Base-by-base conservation (phyloP, 2,113 vertebrate genomes). In the Ginglymostoma cirratum region DNA sequence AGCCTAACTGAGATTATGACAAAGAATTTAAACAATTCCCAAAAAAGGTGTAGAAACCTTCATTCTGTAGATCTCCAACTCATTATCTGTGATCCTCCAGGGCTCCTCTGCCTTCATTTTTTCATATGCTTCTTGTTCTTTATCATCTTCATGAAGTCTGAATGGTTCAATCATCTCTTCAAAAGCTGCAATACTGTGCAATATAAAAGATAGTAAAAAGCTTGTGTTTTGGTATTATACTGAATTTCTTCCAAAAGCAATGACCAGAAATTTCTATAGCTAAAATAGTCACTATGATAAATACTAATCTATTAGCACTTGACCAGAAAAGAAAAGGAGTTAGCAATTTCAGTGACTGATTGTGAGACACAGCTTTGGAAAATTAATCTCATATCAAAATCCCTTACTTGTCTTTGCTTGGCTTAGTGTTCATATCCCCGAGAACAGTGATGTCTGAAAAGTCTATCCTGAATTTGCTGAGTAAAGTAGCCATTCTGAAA, bases 401-500 rank as follows among this genome's bases (percentile, higher is more conserved):
- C 38, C 65, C 98, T 98, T 98, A 99, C 99, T 98, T 98, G 96
- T 99, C 99, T 96, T 99, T 99, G 97, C 99, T 99, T 97, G 99
- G 99, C 97, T 99, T 99, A 96, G 98, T 99, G 97, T 99, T 99
- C 97, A 99, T 98, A 97, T 99, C 99, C 92, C 99, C 99, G 94
- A 99, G 98, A 95, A 99, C 99, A 95, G 98, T 99, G 96, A 99
- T 99, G 96, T 99, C 99, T 0, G 98, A 99, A 97, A 99, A 99
- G 96, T 99, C 99, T 97, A 99, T 99, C 97, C 99, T 98, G 97
- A 99, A 99, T 97, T 99, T 99, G 97, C 99, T 99, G 93, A 99
- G 98, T 96, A 99, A 97, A 90, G 99, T 99, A 55, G 99, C 99
- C 99, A 99, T 99, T 97, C 99, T 99, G 97, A 48, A 96, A 48